Conservation (phyloP, 2,888 invertebrate species). For the Drosophila percnosoma region DNA sequence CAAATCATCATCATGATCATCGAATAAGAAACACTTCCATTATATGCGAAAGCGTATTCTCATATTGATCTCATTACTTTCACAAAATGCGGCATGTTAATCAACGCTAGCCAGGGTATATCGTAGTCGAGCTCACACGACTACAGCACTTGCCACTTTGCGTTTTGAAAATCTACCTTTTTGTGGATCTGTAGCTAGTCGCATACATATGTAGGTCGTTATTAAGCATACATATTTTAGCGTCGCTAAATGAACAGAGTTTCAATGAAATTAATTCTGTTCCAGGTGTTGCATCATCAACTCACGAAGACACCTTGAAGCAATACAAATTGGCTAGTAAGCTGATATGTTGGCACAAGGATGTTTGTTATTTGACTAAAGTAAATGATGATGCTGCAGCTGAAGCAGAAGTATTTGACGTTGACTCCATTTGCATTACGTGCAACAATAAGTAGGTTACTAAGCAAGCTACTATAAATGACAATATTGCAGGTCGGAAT, state of each 20-base stretch:
- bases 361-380: conserved; percentile 42
- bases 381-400: conserved; percentile 22
- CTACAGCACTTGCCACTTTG: neutral
- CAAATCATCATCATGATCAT: too few species aligned
- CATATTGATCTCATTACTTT: neutral
- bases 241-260: neutral
- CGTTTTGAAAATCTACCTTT: neutral
- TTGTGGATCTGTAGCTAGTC: neutral
- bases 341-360: conserved; percentile 40
- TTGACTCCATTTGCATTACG: conserved; percentile 45
- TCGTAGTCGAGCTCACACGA: neutral
- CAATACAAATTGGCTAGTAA: conserved; percentile 46
- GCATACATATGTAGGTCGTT: neutral
- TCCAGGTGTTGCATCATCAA: conserved; percentile 1
- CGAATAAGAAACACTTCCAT: too few species aligned
- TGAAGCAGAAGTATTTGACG: conserved; percentile 1
- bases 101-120: neutral
- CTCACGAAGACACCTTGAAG: neutral
- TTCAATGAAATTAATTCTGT: neutral
- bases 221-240: neutral
- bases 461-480: conserved; percentile 67
- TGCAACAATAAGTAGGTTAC: conserved; percentile 66
- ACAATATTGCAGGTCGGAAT: conserved; percentile 43
- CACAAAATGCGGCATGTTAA: neutral
- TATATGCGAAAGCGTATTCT: neutral